phyloP scores from a whole-genome alignment of 2,888 invertebrate genomes.

The Lordiphosa fenestrarum region DNA sequence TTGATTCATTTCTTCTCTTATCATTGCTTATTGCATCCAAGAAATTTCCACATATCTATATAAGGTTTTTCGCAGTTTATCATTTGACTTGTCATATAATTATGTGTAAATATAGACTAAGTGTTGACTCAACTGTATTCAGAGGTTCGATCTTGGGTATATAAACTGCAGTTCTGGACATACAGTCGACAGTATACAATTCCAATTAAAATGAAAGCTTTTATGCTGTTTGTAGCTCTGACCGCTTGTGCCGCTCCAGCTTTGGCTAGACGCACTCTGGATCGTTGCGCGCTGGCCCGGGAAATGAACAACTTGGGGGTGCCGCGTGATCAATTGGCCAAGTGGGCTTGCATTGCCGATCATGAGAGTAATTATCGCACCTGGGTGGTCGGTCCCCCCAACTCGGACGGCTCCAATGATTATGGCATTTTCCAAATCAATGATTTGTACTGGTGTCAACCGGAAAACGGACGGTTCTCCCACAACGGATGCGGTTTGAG shows the following conservation, averaged over 20 bases:
- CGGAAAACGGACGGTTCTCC: slow-evolving; percentile 41
- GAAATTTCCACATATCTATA: no score
- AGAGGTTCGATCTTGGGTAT: slow-evolving; percentile 3
- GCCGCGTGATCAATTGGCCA: slow-evolving; percentile 54
- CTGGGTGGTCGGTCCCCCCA: slow-evolving; percentile 78
- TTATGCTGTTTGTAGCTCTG: slow-evolving; percentile 26
- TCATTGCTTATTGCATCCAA: no score
- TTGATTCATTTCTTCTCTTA: no score
- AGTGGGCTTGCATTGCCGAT: slow-evolving; percentile 72
- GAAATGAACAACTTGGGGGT: slow-evolving; percentile 67
- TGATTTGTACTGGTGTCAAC: slow-evolving; percentile 73
- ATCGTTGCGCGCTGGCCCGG: slow-evolving; percentile 65
- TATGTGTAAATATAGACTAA: slow-evolving; percentile 4
- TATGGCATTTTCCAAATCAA: slow-evolving; percentile 78
- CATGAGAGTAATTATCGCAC: slow-evolving; percentile 77
- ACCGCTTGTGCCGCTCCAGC: slow-evolving; percentile 29
- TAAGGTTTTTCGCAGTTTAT: no score
- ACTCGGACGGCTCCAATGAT: slow-evolving; percentile 80
- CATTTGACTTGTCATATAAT: neutral
- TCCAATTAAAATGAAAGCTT: slow-evolving; percentile 27
- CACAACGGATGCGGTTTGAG: slow-evolving; percentile 58
- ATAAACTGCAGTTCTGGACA: slow-evolving; percentile 5
- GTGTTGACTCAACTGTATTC: slow-evolving; percentile 21
- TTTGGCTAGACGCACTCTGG: slow-evolving; percentile 44
- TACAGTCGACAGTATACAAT: slow-evolving; percentile 3